A percentile compares a stretch with the other conserved stretches of the same genome.
phyloP scores from a whole-genome alignment of 1,140 invertebrate genomes.

The Leptinotarsa undecemlineata region DNA sequence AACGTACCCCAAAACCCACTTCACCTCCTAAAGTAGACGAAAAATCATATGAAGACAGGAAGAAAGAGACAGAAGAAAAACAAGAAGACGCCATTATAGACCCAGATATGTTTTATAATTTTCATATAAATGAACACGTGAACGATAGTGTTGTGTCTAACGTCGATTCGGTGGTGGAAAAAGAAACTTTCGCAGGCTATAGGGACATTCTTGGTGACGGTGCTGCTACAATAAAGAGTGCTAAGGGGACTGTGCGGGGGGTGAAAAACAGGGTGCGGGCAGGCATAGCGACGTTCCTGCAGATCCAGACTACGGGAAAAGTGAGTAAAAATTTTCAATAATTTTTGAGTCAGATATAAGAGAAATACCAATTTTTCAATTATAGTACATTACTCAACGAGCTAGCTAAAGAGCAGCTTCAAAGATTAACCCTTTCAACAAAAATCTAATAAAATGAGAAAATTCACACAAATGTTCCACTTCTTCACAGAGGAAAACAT shows the following conservation, averaged over 20 bases:
- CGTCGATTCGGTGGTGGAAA: conserved; percentile 56
- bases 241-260: conserved; percentile 87
- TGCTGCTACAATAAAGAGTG: conserved; percentile 80
- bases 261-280: conserved; percentile 92
- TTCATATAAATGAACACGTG: conserved; percentile 78
- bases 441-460: too few relatives aligned
- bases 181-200: conserved; percentile 79
- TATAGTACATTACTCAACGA: too few relatives aligned
- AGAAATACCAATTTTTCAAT: too few relatives aligned
- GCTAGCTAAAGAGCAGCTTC: too few relatives aligned
- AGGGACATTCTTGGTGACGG: conserved; percentile 73
- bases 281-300: conserved; percentile 90
- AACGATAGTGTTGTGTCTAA: conserved; percentile 61
- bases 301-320: conserved; percentile 74
- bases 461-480: too few relatives aligned
- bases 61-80: conserved; percentile 58
- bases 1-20: conserved; percentile 47
- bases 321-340: conserved; percentile 55
- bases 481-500: too few relatives aligned
- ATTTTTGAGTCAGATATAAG: too few relatives aligned
- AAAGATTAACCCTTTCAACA: too few relatives aligned
- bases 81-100: conserved; percentile 65
- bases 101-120: conserved; percentile 77
- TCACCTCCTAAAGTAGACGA: conserved; percentile 60
- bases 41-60: conserved; percentile 66